Conservation (phyloP, 1,140 invertebrate genomes). For the Callitettix versicolor region DNA sequence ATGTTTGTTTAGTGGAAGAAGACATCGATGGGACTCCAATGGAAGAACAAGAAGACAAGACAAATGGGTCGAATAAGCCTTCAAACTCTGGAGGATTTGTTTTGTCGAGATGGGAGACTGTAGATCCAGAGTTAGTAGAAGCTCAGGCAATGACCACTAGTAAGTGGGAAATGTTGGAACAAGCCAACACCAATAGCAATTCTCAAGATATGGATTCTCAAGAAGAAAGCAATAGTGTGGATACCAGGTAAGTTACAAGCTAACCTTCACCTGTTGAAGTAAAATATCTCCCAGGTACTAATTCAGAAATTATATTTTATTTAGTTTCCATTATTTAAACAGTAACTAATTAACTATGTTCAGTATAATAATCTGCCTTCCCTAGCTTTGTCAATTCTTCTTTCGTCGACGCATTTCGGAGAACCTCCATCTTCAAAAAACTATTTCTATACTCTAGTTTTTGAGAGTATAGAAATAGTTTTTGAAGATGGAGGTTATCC, state of each 20-base stretch:
- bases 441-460: too few relatives aligned
- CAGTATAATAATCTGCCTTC: too few relatives aligned
- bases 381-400: too few relatives aligned
- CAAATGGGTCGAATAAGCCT: constrained; percentile 31
- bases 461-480: too few relatives aligned
- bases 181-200: constrained; percentile 22
- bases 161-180: constrained; percentile 70
- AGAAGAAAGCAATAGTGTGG: constrained; percentile 18
- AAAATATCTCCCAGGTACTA: too few relatives aligned
- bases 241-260: constrained; percentile 11
- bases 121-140: constrained; percentile 76
- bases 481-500: too few relatives aligned
- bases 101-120: constrained; percentile 91
- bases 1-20: constrained; percentile 51
- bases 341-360: too few relatives aligned
- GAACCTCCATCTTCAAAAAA: too few relatives aligned
- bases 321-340: too few relatives aligned
- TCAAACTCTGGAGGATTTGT: constrained; percentile 53
- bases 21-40: constrained; percentile 77
- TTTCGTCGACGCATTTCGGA: too few relatives aligned
- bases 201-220: constrained; percentile 24
- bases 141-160: constrained; percentile 81
- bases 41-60: constrained; percentile 35
- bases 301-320: too few relatives aligned
- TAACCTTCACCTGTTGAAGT: neutral